A percentile compares a stretch with the other conserved stretches of the same genome.
Conservation (phyloP, 2,113 vertebrate species). For the Oncorhynchus kisutch region DNA sequence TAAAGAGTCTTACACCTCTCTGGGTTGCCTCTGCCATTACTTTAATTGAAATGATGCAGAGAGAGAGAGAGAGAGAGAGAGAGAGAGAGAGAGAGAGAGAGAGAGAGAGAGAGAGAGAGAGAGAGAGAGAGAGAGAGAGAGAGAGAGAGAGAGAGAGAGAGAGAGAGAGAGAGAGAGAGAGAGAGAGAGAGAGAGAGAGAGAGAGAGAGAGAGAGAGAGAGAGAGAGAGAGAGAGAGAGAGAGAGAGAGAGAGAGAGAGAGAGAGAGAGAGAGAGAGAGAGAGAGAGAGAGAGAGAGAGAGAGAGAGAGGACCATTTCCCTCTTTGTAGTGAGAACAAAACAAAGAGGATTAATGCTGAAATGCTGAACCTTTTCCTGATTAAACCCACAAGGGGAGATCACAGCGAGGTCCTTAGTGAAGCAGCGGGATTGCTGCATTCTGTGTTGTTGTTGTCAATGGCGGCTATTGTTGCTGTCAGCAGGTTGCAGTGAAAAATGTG, state of each 20-base stretch:
- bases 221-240: not conserved
- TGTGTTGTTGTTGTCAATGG: not conserved
- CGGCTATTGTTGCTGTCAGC: not conserved
- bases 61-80: not conserved
- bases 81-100: not conserved
- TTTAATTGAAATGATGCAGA: conserved; percentile 20
- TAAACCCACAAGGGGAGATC: conserved; percentile 23
- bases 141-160: too few species aligned
- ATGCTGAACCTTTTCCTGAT: conserved; percentile 28
- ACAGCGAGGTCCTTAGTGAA: not conserved
- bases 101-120: conserved; percentile 13
- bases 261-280: not conserved
- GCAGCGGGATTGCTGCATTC: not conserved
- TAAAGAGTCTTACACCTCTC: not conserved
- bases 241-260: not conserved
- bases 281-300: not conserved
- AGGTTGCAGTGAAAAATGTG: not conserved
- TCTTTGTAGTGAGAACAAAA: conserved; percentile 26
- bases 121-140: conserved; percentile 7
- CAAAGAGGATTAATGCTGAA: conserved; percentile 43
- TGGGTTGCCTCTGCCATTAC: conserved; percentile 34
- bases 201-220: not conserved
- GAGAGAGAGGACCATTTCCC: not conserved
- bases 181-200: conserved; percentile 1
- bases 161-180: not conserved